phyloP scores from a whole-genome alignment of 1,140 invertebrate species.

The Trachymyrmex septentrionalis region DNA sequence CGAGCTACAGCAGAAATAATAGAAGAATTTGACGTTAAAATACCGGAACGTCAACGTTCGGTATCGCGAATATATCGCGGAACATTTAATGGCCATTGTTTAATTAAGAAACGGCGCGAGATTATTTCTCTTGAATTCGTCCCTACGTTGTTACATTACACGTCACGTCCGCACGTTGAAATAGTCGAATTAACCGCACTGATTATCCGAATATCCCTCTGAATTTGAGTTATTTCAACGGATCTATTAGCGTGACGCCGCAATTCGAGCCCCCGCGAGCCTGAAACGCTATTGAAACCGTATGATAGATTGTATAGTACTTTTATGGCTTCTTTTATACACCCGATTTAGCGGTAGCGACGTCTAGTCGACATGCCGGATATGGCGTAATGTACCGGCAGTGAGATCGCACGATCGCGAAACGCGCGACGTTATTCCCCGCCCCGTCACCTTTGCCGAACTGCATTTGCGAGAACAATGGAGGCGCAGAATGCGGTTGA shows the following conservation, averaged over 20 bases:
- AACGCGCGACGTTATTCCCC: not conserved
- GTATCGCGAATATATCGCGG: not conserved
- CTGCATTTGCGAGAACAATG: conserved; percentile 33
- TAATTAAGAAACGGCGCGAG: not conserved
- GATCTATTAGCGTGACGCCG: not conserved
- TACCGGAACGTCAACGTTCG: not conserved
- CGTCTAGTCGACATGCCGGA: conserved; percentile 58
- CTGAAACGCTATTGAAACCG: conserved; percentile 43
- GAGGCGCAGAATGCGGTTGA: not conserved
- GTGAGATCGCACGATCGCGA: conserved; percentile 23
- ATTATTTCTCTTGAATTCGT: not conserved
- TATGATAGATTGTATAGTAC: conserved; percentile 70
- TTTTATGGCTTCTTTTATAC: conserved; percentile 71
- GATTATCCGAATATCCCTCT: conserved; percentile 6
- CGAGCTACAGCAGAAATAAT: not conserved
- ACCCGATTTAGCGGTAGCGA: conserved; percentile 61
- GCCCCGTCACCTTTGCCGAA: not conserved
- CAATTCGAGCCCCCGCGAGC: conserved; percentile 60
- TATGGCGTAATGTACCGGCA: not conserved
- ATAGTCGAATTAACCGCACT: conserved; percentile 15
- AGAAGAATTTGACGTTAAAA: not conserved
- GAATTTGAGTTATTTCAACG: conserved; percentile 39
- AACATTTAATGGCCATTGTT: not conserved
- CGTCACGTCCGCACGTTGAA: not conserved
- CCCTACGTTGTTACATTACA: not conserved